Percentiles rank a stretch among this genome's conserved stretches.
phyloP scores from a whole-genome alignment of 2,113 vertebrate genomes.

The Fregata magnificens region DNA sequence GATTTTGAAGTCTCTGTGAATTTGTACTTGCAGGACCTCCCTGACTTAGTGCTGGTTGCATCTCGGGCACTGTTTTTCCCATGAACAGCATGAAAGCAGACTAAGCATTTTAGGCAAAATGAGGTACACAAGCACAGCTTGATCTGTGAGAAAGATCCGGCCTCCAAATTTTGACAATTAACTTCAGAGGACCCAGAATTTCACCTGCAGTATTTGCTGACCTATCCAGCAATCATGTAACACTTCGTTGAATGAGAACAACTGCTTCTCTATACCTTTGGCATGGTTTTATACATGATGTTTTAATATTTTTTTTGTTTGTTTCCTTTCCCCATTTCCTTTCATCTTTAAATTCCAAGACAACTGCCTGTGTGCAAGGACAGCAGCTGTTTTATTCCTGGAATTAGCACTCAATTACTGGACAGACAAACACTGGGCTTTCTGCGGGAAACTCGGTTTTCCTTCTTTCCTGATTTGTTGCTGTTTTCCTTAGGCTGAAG shows the following conservation, averaged over 20 bases:
- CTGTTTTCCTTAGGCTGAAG: conserved; percentile 27
- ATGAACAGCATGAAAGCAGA: background rate
- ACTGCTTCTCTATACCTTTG: background rate
- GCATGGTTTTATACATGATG: background rate
- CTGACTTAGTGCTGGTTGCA: background rate
- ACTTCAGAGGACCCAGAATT: background rate
- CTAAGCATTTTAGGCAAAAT: background rate
- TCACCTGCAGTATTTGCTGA: background rate
- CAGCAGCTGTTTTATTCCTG: conserved; percentile 41
- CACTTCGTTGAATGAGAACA: background rate
- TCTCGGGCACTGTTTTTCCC: background rate
- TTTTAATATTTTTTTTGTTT: background rate
- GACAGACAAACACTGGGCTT: background rate
- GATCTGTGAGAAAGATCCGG: background rate
- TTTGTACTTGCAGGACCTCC: fast-evolving
- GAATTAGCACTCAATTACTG: background rate
- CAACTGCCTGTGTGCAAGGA: background rate
- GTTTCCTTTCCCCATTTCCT: conserved; percentile 19
- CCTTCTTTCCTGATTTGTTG: conserved; percentile 35
- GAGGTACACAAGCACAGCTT: background rate
- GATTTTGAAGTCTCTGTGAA: background rate
- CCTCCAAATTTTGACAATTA: background rate
- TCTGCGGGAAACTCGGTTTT: conserved; percentile 35
- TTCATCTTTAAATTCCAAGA: conserved; percentile 52
- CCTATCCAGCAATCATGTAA: background rate